phyloP scores from a whole-genome alignment of 2,797 vertebrate species.

The Rhincodon typus region DNA sequence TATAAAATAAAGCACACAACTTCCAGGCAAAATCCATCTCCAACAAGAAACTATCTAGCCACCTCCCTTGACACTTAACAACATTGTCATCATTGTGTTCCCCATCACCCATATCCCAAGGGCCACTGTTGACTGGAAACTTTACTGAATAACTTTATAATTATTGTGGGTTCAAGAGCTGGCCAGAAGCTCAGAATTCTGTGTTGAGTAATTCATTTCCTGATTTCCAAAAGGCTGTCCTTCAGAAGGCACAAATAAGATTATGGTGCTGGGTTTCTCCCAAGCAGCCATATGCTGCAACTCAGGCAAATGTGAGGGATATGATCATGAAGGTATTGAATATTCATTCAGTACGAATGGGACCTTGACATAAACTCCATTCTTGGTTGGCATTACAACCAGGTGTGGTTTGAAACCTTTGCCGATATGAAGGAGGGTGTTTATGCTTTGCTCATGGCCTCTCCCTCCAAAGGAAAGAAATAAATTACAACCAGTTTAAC shows the following conservation, averaged over 20 bases:
- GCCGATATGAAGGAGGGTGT: background rate
- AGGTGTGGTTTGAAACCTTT: background rate
- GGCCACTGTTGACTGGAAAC: background rate
- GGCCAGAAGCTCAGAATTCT: background rate
- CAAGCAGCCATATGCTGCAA: background rate
- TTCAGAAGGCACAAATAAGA: background rate
- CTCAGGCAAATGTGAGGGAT: background rate
- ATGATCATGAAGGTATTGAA: background rate
- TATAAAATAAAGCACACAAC: background rate
- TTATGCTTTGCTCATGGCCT: background rate
- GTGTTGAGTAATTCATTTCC: background rate
- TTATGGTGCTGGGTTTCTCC: background rate
- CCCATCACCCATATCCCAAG: too few relatives aligned
- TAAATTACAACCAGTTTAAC: background rate
- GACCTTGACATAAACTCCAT: background rate
- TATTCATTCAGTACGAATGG: background rate
- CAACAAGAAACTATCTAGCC: background rate
- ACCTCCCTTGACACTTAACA: background rate
- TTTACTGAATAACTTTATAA: background rate
- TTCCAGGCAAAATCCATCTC: background rate
- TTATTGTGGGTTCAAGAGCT: background rate
- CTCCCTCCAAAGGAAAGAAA: background rate
- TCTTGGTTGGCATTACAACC: background rate
- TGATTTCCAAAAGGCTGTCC: background rate
- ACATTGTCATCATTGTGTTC: background rate